A percentile compares a stretch with the other conserved stretches of the same genome.
Evolutionary conservation across 2,888 invertebrate genomes (phyloP).

Genomic region (Spialia ferax): DNA sequence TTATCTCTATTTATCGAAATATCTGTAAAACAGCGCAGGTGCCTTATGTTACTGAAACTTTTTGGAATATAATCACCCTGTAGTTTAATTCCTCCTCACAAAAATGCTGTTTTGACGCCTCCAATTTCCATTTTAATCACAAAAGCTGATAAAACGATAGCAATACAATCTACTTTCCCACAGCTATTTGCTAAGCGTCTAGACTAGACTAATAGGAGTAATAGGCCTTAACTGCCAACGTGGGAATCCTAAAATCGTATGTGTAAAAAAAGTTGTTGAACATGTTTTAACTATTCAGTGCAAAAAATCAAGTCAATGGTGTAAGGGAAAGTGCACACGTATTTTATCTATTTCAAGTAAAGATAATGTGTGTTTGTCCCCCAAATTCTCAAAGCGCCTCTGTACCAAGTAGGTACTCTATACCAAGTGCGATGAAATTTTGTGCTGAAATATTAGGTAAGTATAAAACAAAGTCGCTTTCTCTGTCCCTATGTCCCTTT

Average conservation of each 20-base stretch:
- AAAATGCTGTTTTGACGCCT: slow-evolving; percentile 26
- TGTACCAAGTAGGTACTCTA: no score
- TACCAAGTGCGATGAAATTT: no score
- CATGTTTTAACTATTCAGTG: slow-evolving; percentile 24
- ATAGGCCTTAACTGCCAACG: slow-evolving; percentile 28
- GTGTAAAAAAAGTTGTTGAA: slow-evolving; percentile 13
- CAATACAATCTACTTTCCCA: slow-evolving; percentile 26
- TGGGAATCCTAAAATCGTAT: slow-evolving; percentile 29
- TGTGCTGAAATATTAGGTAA: no score
- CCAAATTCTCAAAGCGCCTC: no score
- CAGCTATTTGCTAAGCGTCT: slow-evolving; percentile 32
- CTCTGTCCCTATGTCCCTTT: no score
- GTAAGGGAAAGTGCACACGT: slow-evolving; percentile 19
- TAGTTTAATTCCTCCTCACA: not conserved
- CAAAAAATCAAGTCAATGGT: slow-evolving; percentile 20
- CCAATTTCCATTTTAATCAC: slow-evolving; percentile 22
- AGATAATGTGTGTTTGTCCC: no score
- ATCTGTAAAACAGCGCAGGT: no score
- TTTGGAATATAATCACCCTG: not conserved
- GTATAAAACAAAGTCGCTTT: no score
- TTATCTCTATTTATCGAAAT: no score
- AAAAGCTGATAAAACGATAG: slow-evolving; percentile 22
- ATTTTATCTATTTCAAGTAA: no score
- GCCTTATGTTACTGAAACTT: no score
- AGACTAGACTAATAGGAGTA: no score